Conservation (phyloP, 2,113 vertebrate species). For the Panthera tigris region DNA sequence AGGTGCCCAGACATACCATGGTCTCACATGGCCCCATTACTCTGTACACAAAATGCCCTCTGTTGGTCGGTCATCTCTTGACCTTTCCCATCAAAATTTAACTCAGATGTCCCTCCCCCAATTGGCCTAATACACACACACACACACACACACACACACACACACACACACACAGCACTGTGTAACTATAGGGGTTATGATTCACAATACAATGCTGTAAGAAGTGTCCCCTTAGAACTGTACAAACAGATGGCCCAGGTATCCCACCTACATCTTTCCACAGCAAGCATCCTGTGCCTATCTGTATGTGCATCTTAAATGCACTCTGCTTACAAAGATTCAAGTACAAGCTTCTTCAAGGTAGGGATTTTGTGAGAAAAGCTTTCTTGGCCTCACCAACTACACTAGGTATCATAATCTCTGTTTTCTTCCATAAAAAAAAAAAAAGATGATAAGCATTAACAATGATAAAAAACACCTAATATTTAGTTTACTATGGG, state of each 20-base stretch:
- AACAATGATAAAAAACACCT: constrained; percentile 17
- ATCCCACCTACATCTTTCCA: background rate
- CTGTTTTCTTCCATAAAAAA: constrained; percentile 21
- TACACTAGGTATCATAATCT: background rate
- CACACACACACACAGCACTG: too few species aligned
- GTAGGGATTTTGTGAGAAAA: background rate
- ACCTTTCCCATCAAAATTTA: constrained; percentile 43
- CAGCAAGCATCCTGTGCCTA: background rate
- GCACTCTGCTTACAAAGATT: constrained; percentile 30
- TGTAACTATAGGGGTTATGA: background rate
- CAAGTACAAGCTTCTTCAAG: background rate
- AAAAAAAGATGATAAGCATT: background rate
- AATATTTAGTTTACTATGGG: constrained; percentile 9
- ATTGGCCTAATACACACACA: background rate
- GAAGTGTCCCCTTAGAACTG: background rate
- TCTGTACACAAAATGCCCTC: background rate
- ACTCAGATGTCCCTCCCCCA: background rate
- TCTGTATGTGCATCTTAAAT: background rate
- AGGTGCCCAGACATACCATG: background rate
- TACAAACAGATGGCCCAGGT: background rate
- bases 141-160: too few species aligned
- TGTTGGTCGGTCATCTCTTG: background rate
- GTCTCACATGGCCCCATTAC: background rate
- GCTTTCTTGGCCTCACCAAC: background rate
- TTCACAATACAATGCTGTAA: background rate